Evolutionary conservation across 2,888 invertebrate species (phyloP).

Genomic region (Dusona sp.): DNA sequence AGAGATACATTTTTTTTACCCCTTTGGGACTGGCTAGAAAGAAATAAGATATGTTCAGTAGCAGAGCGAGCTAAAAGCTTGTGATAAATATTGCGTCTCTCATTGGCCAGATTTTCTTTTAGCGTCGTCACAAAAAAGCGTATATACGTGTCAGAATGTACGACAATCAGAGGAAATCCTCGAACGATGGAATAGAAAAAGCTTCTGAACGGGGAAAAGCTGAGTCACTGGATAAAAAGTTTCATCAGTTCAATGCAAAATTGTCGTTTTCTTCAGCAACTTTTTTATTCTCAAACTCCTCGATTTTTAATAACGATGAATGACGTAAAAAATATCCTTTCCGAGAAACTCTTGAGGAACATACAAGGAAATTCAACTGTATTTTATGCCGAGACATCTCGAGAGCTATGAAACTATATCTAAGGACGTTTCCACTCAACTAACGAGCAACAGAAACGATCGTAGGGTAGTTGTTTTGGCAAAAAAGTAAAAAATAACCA

Average conservation of each 20-base stretch:
- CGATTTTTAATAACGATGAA: not conserved
- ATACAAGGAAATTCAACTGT: not conserved
- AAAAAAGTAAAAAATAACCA: not conserved
- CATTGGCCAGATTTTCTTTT: conserved; percentile 14
- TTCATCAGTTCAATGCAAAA: conserved; percentile 16
- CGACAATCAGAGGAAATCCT: not conserved
- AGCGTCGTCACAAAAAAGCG: conserved; percentile 2
- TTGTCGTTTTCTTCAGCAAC: not conserved
- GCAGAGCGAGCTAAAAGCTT: not conserved
- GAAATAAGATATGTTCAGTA: not conserved
- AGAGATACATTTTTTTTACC: not conserved
- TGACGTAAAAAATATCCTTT: not conserved
- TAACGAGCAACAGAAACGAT: conserved; percentile 20
- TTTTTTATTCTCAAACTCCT: not conserved
- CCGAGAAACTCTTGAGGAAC: not conserved
- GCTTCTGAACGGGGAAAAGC: not conserved
- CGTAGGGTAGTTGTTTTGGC: not conserved
- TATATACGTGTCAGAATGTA: not conserved
- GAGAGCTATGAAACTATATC: conserved; percentile 9
- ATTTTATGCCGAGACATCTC: not conserved
- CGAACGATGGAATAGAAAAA: not conserved
- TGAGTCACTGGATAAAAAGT: conserved; percentile 10
- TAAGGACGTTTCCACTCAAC: conserved; percentile 1
- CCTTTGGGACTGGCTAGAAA: not conserved
- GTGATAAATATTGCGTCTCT: not conserved